Base-by-base conservation (phyloP, 2,113 vertebrate species). In the Planiliza haematocheilus region DNA sequence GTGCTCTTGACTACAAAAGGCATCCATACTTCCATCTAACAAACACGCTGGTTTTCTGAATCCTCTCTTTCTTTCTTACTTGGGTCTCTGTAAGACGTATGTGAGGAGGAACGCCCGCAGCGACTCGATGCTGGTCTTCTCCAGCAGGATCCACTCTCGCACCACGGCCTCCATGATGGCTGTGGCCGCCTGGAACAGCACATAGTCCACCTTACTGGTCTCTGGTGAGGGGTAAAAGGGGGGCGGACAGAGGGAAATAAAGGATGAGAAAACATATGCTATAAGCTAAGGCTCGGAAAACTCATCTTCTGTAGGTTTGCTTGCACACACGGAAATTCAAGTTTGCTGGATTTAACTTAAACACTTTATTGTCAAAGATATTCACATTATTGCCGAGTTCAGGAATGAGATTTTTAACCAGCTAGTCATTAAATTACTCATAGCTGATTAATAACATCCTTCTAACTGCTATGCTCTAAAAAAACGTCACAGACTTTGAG, bases 171-270 rank as follows among this genome's bases (percentile, higher is more conserved):
- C 97, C 98, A 99, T 99, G 90, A 99, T 91, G 10, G 97, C 97
- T 1, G 98, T 99, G 85, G 97, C 97, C 52, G 97, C 97, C 95
- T 99, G 97, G 86, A 99, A 99, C 88, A 99, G 95, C 85, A 99
- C 97, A 87, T 99, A 99, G 89, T 99, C 98, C 94, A 99, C 98
- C 91, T 98, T 98, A 92, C 98, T 99, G 77, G 97, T 99, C 95
- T 99, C 98, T 99, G 95, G 38, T 43, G 50, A 39, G 14, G 1
- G 0, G 4, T 10, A n/a, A 1, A 24, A 4, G 6, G 36, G 10
- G n/a, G n/a, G n/a, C n/a, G n/a, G n/a, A n/a, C n/a, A n/a, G 2
- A 1, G 0, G n/a, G 7, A 57, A 24, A 53, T 20, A 10, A 10
- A 49, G 3, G 9, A n/a, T 2, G 14, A 3, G 48, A 6, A 18